Percentiles rank a stretch among this genome's conserved stretches.
Evolutionary conservation across 2,113 vertebrate species (phyloP).

Genomic region (Potamarius usumacintae): DNA sequence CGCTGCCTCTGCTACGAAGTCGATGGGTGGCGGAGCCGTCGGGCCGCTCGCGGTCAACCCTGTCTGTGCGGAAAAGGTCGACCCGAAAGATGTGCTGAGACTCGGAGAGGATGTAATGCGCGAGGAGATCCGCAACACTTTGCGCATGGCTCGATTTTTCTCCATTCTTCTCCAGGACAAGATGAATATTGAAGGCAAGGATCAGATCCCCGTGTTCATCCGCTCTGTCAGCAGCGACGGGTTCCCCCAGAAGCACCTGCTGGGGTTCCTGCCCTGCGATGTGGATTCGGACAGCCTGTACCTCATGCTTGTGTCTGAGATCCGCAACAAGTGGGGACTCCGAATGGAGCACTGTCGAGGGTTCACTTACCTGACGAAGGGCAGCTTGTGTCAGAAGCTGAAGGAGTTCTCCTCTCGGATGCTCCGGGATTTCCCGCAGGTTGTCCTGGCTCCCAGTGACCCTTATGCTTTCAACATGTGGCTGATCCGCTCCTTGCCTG

Average conservation of each 20-base stretch:
- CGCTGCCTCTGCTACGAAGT: constrained; percentile 76
- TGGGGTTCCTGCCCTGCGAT: constrained; percentile 89
- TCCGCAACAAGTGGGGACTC: constrained; percentile 92
- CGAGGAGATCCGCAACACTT: constrained; percentile 88
- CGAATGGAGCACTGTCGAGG: constrained; percentile 92
- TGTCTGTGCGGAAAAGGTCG: constrained; percentile 73
- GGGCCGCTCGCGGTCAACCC: constrained; percentile 71
- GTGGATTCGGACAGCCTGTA: constrained; percentile 81
- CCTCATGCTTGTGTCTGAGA: constrained; percentile 80
- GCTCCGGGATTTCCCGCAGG: constrained; percentile 75
- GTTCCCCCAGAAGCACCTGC: constrained; percentile 87
- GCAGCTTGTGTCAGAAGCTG: constrained; percentile 74
- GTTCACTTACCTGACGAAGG: constrained; percentile 72
- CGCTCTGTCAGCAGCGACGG: constrained; percentile 87
- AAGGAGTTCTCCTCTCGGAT: constrained; percentile 73
- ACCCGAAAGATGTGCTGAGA: constrained; percentile 89
- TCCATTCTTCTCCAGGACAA: constrained; percentile 88
- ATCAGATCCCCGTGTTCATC: constrained; percentile 86
- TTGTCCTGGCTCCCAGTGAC: constrained; percentile 75
- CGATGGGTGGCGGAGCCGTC: constrained; percentile 75
- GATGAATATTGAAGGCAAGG: constrained; percentile 84
- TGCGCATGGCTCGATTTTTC: constrained; percentile 83
- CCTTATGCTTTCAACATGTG: constrained; percentile 79
- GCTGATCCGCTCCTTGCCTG: constrained; percentile 78
- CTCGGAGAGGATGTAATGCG: constrained; percentile 86